phyloP scores from a whole-genome alignment of 2,797 vertebrate genomes.

The Vespertilio murinus region DNA sequence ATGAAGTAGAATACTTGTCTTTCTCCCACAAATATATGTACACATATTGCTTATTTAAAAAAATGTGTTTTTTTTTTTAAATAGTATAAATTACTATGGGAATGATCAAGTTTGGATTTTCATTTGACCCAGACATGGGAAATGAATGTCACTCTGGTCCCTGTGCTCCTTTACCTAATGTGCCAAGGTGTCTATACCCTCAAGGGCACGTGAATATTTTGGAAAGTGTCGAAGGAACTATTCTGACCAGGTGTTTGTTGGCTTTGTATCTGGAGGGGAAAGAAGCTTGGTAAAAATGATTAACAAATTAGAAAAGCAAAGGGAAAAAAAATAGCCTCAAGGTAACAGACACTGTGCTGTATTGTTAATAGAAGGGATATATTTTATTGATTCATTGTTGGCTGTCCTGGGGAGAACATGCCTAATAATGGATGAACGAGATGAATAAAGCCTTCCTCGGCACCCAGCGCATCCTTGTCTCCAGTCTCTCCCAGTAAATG shows the following conservation, averaged over 20 bases:
- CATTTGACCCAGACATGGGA: conserved; percentile 22
- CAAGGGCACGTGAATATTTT: conserved; percentile 32
- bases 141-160: background rate
- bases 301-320: conserved; percentile 46
- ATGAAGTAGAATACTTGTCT: background rate
- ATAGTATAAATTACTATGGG: background rate
- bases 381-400: conserved; percentile 66
- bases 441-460: background rate
- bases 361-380: conserved; percentile 43
- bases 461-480: background rate
- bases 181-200: background rate
- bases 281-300: conserved; percentile 39
- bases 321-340: background rate
- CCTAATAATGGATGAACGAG: conserved; percentile 53
- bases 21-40: background rate
- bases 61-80: background rate
- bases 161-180: background rate
- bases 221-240: conserved; percentile 31
- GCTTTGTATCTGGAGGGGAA: conserved; percentile 15
- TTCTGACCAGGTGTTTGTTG: conserved; percentile 47
- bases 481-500: background rate
- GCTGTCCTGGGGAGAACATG: background rate
- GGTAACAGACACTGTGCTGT: background rate
- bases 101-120: background rate
- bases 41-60: background rate